A percentile compares a stretch with the other conserved stretches of the same genome.
These are phyloP conservation scores for Epinephelus lanceolatus DNA, from an alignment of 2,113 vertebrate genomes.

Conservation along the genomic window DNA sequence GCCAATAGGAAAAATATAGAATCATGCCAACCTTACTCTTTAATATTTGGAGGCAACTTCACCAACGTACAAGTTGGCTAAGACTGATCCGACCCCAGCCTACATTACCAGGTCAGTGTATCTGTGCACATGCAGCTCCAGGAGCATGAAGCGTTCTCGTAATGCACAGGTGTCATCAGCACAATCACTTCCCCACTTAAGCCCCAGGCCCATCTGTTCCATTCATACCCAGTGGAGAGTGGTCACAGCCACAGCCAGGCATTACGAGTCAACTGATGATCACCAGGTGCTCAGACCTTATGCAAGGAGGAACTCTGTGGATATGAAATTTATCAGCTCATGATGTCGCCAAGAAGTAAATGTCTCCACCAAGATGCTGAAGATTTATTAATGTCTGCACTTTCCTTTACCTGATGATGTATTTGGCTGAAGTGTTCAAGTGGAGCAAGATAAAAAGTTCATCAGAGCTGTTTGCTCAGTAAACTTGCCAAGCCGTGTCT, in stretches of 20 bases:
- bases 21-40: not conserved
- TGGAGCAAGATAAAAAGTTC: constrained; percentile 42
- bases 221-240: constrained; percentile 46
- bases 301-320: not conserved
- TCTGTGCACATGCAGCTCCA: constrained; percentile 5
- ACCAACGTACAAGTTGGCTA: not conserved
- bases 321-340: not conserved
- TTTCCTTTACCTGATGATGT: constrained; percentile 22
- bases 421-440: constrained; percentile 27
- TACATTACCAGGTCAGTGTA: constrained; percentile 43
- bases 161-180: constrained; percentile 64
- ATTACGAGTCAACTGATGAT: constrained; percentile 33
- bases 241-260: constrained; percentile 36
- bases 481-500: constrained; percentile 12
- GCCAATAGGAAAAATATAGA: not conserved
- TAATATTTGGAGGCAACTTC: not conserved
- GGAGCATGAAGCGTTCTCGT: constrained; percentile 17
- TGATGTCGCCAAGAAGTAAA: constrained; percentile 16
- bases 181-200: constrained; percentile 55
- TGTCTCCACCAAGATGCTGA: not conserved
- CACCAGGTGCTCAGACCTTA: constrained; percentile 37
- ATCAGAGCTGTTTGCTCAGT: constrained; percentile 48
- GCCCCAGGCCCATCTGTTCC: constrained; percentile 71
- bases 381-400: constrained; percentile 41
- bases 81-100: constrained; percentile 46